Evolutionary conservation across 2,113 vertebrate species (phyloP).

Genomic region (Tragelaphus strepsiceros): DNA sequence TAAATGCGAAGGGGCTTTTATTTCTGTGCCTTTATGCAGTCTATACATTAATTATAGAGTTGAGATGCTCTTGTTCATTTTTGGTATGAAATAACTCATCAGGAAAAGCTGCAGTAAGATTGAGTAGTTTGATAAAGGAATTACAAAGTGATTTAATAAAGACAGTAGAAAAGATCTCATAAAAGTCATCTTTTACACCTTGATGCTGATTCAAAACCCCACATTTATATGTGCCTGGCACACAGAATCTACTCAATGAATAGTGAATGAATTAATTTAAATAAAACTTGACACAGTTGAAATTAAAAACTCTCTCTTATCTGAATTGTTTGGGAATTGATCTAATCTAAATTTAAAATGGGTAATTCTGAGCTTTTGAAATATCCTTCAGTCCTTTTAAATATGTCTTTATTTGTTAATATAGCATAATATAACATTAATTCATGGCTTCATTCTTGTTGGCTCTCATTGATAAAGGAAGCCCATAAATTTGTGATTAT

Average conservation of each 20-base stretch:
- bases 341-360: constrained; percentile 30
- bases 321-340: constrained; percentile 25
- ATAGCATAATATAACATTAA: neutral
- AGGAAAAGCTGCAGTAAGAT: neutral
- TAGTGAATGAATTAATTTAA: neutral
- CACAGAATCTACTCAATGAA: constrained; percentile 20
- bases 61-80: neutral
- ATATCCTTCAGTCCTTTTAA: neutral
- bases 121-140: constrained; percentile 44
- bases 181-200: constrained; percentile 25
- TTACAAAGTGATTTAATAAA: constrained; percentile 13
- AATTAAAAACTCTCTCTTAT: neutral
- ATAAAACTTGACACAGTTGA: constrained; percentile 10
- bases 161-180: constrained; percentile 16
- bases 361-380: neutral
- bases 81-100: neutral
- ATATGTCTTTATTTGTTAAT: neutral
- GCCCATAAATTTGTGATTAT: neutral
- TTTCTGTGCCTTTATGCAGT: neutral
- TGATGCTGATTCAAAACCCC: neutral
- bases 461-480: neutral
- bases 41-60: constrained; percentile 13
- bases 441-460: neutral
- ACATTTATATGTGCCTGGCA: neutral
- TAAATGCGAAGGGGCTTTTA: neutral